phyloP scores from a whole-genome alignment of 2,888 invertebrate species.

The Dinocampus coccinellae region DNA sequence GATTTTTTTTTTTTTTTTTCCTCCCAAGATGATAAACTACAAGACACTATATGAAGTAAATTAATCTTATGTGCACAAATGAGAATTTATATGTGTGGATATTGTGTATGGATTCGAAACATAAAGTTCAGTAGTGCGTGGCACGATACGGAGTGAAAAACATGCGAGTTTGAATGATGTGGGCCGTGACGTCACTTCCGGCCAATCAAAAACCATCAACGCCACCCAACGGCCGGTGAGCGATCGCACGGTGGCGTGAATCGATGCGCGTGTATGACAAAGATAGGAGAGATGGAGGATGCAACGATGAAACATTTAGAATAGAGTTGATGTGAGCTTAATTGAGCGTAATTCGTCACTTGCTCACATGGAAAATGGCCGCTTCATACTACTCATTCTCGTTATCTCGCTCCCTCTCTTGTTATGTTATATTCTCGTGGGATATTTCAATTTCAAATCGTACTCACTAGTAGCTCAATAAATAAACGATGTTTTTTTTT shows the following conservation, averaged over 20 bases:
- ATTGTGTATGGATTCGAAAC: constrained; percentile 9
- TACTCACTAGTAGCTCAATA: neutral
- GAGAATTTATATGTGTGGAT: neutral
- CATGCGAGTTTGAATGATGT: constrained; percentile 49
- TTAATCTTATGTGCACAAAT: neutral
- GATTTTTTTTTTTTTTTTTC: neutral
- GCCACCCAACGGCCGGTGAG: constrained; percentile 41
- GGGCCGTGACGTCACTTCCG: constrained; percentile 67
- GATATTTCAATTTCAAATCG: neutral
- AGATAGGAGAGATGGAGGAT: constrained; percentile 22
- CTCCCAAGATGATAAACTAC: constrained; percentile 21
- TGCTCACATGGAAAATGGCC: constrained; percentile 35
- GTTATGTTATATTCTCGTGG: no score
- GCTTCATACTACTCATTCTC: neutral
- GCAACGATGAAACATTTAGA: constrained; percentile 37
- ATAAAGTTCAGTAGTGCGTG: constrained; percentile 22
- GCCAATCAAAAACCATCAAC: constrained; percentile 68
- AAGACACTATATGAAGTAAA: constrained; percentile 21
- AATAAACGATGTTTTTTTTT: no score
- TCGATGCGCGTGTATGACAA: constrained; percentile 1
- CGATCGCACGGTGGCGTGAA: constrained; percentile 31
- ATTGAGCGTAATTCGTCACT: constrained; percentile 56
- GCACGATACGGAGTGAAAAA: constrained; percentile 13
- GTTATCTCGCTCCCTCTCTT: no score
- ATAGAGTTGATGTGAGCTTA: constrained; percentile 51